Evolutionary conservation across 2,888 invertebrate species (phyloP), one percentile per base, ranked within the genome.

Genomic region (Agrypnus murinus): DNA sequence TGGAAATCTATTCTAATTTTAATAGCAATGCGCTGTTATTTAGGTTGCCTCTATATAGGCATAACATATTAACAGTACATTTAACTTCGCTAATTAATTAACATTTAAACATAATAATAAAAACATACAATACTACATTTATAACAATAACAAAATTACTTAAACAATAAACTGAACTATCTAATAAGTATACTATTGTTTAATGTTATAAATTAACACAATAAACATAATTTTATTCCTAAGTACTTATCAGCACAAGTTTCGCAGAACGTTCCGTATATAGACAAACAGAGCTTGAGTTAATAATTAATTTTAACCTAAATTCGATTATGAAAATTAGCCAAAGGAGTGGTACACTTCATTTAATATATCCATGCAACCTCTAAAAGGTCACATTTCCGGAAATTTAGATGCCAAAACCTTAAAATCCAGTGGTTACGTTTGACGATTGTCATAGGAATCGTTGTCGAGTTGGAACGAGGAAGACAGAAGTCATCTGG

Each of bases 401-500:
- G 80, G 85, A 84, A 86, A 86, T 85, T 86, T 86, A 80, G 85
- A 85, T 80, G 84, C 84, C 85, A 81, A 84, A 85, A 71, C 71
- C 79, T 81, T 76, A 73, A 73, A 74, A 74, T 75, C 78, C 79
- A 82, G 84, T 84, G 83, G 84, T 82, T 74, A 75, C 72, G 77
- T 79, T 68, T 73, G 80, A 79, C 81, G 78, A 80, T 80, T 79
- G 81, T 82, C 82, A 80, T 77, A 73, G 74, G 76, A 74, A 81
- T 83, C 83, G 85, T 85, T 85, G 85, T 84, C 85, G 86, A 85
- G 85, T 77, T 76, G 73, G 78, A 79, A 81, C 80, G 81, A 85
- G 86, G 85, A 86, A 86, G 86, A 86, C 85, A 84, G 81, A 77
- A 84, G 84, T 83, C 84, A 83, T 81, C 84, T 85, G 85, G 85